phyloP scores from a whole-genome alignment of 2,113 vertebrate genomes.

The Rhinolophus ferrumequinum region DNA sequence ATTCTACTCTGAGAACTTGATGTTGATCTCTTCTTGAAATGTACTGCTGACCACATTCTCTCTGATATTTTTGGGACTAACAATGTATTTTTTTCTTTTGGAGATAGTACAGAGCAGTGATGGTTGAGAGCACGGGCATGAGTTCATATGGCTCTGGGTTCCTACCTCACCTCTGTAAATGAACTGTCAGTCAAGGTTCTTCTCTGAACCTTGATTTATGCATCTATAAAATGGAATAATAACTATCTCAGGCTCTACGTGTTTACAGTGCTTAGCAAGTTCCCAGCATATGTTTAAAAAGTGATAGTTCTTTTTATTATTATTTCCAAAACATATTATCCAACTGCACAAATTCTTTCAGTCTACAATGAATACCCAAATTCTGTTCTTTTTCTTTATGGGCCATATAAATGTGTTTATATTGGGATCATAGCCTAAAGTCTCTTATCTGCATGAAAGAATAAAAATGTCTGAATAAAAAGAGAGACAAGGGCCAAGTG shows the following conservation, averaged over 20 bases:
- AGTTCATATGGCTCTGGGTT: background rate
- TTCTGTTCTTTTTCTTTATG: background rate
- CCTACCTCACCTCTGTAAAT: background rate
- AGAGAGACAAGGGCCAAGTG: background rate
- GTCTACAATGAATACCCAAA: background rate
- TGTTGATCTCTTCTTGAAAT: background rate
- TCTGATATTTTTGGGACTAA: background rate
- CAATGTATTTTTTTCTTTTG: background rate
- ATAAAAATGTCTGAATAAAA: background rate
- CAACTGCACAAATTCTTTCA: background rate
- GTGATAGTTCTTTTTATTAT: background rate
- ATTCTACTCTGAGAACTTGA: background rate
- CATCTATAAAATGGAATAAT: background rate
- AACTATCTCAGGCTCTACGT: background rate
- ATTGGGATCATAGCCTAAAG: background rate
- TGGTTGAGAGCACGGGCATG: background rate
- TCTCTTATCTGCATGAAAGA: background rate
- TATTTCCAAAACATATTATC: conserved; percentile 27
- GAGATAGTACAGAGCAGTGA: background rate
- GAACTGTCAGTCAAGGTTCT: background rate
- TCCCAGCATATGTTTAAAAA: background rate
- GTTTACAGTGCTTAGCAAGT: background rate
- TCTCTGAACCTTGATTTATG: background rate
- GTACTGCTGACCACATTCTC: background rate
- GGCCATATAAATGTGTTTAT: background rate